A percentile compares a stretch with the other conserved stretches of the same genome.
Evolutionary conservation across 2,888 invertebrate genomes (phyloP).

Genomic region (Julus scanicus): DNA sequence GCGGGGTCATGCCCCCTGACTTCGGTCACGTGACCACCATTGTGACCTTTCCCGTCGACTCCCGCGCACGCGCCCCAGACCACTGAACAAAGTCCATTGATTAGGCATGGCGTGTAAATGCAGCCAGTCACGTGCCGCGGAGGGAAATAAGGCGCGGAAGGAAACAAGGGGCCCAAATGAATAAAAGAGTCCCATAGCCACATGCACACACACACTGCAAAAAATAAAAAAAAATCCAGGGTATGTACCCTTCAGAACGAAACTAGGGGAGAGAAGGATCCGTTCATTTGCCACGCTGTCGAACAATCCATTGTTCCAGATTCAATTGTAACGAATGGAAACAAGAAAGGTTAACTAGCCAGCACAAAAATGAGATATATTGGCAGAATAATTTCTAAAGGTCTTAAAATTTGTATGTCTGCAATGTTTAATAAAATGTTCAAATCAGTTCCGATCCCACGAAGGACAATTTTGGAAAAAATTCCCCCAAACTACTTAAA

Average conservation of each 20-base stretch:
- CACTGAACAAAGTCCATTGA: constrained; percentile 36
- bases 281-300: background rate
- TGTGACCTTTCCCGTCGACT: background rate
- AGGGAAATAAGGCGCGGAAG: constrained; percentile 10
- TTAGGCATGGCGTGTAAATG: background rate
- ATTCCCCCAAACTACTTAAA: too few species aligned
- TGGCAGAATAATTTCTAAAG: too few species aligned
- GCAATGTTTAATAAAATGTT: too few species aligned
- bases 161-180: background rate
- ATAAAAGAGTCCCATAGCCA: background rate
- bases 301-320: background rate
- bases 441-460: too few species aligned
- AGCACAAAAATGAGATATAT: background rate
- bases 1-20: background rate
- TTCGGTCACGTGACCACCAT: background rate
- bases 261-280: background rate
- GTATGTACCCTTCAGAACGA: background rate
- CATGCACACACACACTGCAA: background rate
- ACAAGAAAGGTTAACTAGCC: background rate
- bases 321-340: background rate
- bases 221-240: background rate
- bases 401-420: too few species aligned
- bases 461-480: too few species aligned
- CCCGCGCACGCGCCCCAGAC: constrained; percentile 30
- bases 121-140: background rate